Conservation (phyloP, 1,140 invertebrate genomes). For the Drosophila virilis region DNA sequence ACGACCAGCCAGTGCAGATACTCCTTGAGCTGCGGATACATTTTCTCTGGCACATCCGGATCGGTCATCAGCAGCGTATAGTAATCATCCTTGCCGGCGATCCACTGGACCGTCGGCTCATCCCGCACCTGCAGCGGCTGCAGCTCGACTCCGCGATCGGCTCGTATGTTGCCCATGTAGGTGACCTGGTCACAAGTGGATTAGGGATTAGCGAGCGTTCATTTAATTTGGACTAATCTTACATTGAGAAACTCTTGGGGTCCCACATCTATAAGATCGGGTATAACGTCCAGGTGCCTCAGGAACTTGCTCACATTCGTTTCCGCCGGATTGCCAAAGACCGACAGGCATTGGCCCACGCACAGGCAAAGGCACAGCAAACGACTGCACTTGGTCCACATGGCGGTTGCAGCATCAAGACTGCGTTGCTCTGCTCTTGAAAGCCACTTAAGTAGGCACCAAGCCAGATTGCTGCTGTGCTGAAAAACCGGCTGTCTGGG, state of each 20-base stretch:
- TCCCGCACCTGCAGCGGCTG: slow-evolving; percentile 89
- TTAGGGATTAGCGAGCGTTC: neutral
- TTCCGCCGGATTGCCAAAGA: slow-evolving; percentile 17
- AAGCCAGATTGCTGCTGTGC: neutral
- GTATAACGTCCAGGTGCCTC: slow-evolving; percentile 66
- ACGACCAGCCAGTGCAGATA: slow-evolving; percentile 96
- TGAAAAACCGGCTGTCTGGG: slow-evolving; percentile 42
- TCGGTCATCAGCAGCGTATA: slow-evolving; percentile 91
- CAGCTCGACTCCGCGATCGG: slow-evolving; percentile 88
- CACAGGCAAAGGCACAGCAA: slow-evolving; percentile 11
- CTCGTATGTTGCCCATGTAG: slow-evolving; percentile 86
- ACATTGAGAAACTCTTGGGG: slow-evolving; percentile 79
- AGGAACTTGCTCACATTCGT: slow-evolving; percentile 67
- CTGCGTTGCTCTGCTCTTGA: slow-evolving; percentile 2
- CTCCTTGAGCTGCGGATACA: slow-evolving; percentile 90
- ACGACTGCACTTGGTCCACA: slow-evolving; percentile 19
- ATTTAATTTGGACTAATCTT: neutral
- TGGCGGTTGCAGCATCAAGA: slow-evolving; percentile 15
- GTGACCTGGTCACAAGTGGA: slow-evolving; percentile 49
- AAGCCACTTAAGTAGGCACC: slow-evolving; percentile 30
- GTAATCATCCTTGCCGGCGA: slow-evolving; percentile 85
- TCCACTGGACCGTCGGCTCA: slow-evolving; percentile 88
- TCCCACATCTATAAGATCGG: slow-evolving; percentile 74
- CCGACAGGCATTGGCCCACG: neutral
- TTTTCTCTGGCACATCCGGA: slow-evolving; percentile 88